Conservation (phyloP, 2,113 vertebrate species). For the Eonycteris spelaea region DNA sequence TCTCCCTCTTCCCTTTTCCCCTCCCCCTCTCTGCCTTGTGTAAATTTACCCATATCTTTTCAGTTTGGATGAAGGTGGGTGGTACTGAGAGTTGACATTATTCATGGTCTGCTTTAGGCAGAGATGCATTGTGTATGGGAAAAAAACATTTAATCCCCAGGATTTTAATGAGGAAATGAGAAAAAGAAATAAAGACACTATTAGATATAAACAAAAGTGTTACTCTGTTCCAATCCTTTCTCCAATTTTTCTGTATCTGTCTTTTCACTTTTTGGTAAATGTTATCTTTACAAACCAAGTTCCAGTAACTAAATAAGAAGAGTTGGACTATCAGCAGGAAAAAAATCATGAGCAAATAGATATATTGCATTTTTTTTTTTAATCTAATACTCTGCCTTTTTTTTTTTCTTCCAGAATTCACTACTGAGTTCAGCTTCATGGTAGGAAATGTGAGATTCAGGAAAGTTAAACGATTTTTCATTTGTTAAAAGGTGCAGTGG, state of each 20-base stretch:
- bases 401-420: not conserved
- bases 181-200: not conserved
- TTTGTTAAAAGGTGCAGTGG: constrained; percentile 12
- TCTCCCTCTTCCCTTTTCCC: no score
- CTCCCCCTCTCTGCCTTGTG: not conserved
- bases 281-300: not conserved
- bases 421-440: not conserved
- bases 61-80: not conserved
- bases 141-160: not conserved
- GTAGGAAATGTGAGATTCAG: not conserved
- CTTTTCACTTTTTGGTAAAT: not conserved
- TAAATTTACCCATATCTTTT: not conserved
- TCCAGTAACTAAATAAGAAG: not conserved
- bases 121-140: not conserved
- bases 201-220: not conserved
- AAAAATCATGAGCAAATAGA: not conserved
- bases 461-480: not conserved
- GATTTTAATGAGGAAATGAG: constrained; percentile 16
- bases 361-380: constrained; percentile 9
- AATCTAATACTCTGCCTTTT: not conserved
- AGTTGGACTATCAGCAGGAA: not conserved
- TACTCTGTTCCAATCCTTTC: not conserved
- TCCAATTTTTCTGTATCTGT: not conserved
- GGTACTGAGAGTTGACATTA: not conserved
- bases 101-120: not conserved